Evolutionary conservation across 2,797 vertebrate species (phyloP), one percentile per base, ranked within the genome.

Genomic region (Cetoscarus ocellatus): DNA sequence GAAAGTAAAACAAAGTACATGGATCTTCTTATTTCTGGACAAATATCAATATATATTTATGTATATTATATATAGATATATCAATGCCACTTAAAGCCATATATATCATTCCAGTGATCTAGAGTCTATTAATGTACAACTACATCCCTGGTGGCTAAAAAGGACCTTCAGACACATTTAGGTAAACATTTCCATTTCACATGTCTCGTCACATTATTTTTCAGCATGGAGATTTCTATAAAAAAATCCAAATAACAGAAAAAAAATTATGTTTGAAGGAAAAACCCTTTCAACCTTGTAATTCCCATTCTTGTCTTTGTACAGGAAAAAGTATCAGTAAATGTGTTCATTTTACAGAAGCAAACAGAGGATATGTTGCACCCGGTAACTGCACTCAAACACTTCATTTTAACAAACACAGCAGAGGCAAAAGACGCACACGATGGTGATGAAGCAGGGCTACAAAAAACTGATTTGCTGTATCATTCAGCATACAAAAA

Each of bases 41-140:
- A 94, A 93, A 94, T 93, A 94, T 93, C 90, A 93, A 93, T 93
- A 92, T 94, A 91, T 93, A 93, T 93, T 72, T 75, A 75, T 86
- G 80, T 84, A 75, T 87, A 82, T 80, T 76, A 81, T 89, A 85
- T 85, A 76, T 74, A 81, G 77, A 78, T 93, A 93, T 93, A 93
- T 93, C 89, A 92, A 91, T 93, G 91, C 91, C 92, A 94, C 87
- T 94, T 94, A 91, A 94, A 94, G 92, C 91, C 90, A 91, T 93
- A 91, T 73, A 92, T 93, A 91, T 94, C 89, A 93, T 92, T 93
- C 93, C 91, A 90, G 90, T 93, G 92, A 93, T 90, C 91, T 94
- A 92, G 82, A 92, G 88, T 80, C 91, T 93, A 92, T 93, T 87
- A 92, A 94, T 93, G 86, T 93, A 94, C 93, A 94, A 90, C 86